Percentiles rank a stretch among this genome's conserved stretches.
These are phyloP conservation scores for Suillia variegata DNA, from an alignment of 2,888 invertebrate genomes.

Conservation along the genomic window DNA sequence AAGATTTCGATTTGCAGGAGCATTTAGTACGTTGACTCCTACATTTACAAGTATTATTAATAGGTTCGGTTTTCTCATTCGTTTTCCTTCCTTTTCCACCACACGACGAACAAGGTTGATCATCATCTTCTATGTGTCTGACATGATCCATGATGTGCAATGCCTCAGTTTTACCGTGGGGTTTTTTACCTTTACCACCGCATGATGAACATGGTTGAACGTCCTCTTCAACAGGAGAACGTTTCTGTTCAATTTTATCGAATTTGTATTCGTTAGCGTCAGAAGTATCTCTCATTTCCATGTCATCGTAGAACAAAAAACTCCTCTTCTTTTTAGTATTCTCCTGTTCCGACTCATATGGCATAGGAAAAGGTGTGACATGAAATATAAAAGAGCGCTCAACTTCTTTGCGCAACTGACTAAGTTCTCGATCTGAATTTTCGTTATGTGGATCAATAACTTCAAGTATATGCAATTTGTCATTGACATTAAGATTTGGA, in stretches of 20 bases:
- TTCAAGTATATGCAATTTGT: neutral
- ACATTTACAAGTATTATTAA: neutral
- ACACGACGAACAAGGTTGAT: conserved; percentile 23
- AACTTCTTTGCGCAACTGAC: neutral
- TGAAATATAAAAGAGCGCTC: neutral
- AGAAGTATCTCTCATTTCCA: conserved; percentile 29
- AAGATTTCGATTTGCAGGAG: neutral
- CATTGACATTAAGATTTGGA: neutral
- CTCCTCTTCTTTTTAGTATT: conserved; percentile 22
- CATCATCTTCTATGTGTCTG: conserved; percentile 17
- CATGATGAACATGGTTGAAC: conserved; percentile 23
- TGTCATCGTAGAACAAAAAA: conserved; percentile 31
- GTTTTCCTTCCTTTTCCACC: conserved; percentile 27
- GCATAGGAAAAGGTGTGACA: neutral
- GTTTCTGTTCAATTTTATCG: conserved; percentile 19
- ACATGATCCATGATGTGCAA: neutral
- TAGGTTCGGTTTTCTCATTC: neutral
- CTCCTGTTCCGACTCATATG: neutral
- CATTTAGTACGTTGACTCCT: neutral
- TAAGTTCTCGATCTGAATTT: neutral
- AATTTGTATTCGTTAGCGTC: conserved; percentile 25
- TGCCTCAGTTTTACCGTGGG: conserved; percentile 4
- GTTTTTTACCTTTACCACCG: conserved; percentile 27
- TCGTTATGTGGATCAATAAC: neutral
- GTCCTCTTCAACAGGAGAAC: conserved; percentile 9